phyloP scores from a whole-genome alignment of 1,140 invertebrate species.

The Aphis craccivora region DNA sequence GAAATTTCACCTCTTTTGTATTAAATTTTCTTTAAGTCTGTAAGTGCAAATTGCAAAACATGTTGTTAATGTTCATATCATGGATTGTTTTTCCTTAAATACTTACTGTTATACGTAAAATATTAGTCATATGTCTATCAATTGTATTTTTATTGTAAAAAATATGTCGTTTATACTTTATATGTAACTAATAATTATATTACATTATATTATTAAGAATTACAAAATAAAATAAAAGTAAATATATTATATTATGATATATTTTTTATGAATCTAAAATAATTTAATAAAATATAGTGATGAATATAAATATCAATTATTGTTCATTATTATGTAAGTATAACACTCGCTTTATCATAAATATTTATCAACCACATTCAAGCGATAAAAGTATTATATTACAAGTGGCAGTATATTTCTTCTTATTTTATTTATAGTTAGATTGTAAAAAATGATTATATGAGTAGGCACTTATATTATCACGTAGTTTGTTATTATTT shows the following conservation, averaged over 20 bases:
- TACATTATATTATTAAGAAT: background rate
- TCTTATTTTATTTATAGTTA: background rate
- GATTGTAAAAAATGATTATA: slow-evolving; percentile 6
- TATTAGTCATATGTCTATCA: background rate
- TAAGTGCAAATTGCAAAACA: too few relatives aligned
- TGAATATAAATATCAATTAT: background rate
- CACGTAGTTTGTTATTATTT: background rate
- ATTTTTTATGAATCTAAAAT: background rate
- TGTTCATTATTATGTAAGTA: background rate
- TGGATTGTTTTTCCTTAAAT: too few relatives aligned
- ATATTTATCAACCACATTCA: background rate
- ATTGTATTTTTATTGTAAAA: too few relatives aligned
- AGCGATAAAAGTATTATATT: slow-evolving; percentile 16
- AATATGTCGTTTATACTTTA: too few relatives aligned
- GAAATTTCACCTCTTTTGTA: too few relatives aligned
- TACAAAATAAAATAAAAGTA: background rate
- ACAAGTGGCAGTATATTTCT: background rate
- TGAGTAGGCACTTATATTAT: background rate
- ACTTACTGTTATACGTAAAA: background rate
- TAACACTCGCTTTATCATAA: background rate
- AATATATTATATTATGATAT: background rate
- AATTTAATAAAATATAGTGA: background rate
- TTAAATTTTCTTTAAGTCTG: too few relatives aligned
- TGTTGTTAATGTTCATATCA: too few relatives aligned
- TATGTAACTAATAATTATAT: background rate